phyloP scores from a whole-genome alignment of 2,113 vertebrate genomes.

The Sapayoa aenigma region DNA sequence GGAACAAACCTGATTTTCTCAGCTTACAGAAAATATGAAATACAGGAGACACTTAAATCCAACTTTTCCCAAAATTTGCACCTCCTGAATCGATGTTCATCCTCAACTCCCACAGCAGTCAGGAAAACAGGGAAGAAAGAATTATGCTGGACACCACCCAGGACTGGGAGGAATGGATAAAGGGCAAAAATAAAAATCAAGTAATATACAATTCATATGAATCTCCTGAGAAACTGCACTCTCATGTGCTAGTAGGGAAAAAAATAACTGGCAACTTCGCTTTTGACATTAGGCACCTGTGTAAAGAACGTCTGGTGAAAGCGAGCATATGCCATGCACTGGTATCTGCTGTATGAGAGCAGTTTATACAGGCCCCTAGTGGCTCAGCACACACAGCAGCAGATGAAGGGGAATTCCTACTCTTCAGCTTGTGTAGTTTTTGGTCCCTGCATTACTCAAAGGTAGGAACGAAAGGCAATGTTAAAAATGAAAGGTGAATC shows the following conservation, averaged over 20 bases:
- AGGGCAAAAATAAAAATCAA: background rate
- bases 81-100: background rate
- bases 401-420: constrained; percentile 72
- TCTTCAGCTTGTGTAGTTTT: constrained; percentile 36
- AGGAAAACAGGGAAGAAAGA: background rate
- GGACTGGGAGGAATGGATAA: background rate
- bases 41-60: background rate
- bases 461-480: background rate
- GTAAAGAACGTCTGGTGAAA: constrained; percentile 54
- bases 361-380: constrained; percentile 92
- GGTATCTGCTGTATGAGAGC: constrained; percentile 63
- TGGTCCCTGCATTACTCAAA: constrained; percentile 7
- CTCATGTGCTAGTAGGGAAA: background rate
- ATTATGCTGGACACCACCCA: background rate
- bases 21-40: background rate
- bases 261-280: background rate
- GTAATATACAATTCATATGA: background rate
- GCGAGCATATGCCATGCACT: constrained; percentile 43
- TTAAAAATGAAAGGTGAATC: background rate
- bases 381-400: constrained; percentile 78
- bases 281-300: background rate
- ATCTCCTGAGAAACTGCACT: background rate
- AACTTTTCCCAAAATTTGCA: constrained; percentile 1
- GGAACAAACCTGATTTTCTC: constrained; percentile 17
- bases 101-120: background rate